Base-by-base conservation (phyloP, 2,888 invertebrate species). In the Pristionchus entomophagus region DNA sequence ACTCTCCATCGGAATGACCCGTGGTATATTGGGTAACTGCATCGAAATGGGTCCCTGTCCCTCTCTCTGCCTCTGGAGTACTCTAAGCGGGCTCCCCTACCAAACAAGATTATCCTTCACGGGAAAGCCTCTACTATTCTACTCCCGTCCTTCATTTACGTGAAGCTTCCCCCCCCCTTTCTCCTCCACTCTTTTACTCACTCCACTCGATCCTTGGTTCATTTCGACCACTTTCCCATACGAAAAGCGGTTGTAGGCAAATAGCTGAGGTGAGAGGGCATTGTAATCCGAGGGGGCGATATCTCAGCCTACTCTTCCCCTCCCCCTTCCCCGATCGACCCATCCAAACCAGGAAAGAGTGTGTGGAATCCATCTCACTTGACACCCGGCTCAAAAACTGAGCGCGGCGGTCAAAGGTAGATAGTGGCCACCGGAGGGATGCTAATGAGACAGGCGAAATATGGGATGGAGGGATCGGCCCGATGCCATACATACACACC, bases 381-480 rank as follows among this genome's bases (percentile, higher is more conserved):
- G 73, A 73, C 41, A 41, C 73, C 73, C 73, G 73, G 73, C 73
- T 19, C 65, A 73, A 73, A 73, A 73, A 45, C 73, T 12, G n/a
- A n/a, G 12, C 8, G 73, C 41, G 73, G 56, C 56, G 59, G 59
- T 19, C 38, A 59, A 82, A 56, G 56, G n/a, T n/a, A n/a, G n/a
- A n/a, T n/a, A 81, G 41, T 32, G 56, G 41, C 82, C 82, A 59
- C 59, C 56, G 82, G 38, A 38, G 82, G 19, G 82, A 82, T 82
- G 59, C 56, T 82, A 82, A 82, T 82, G 82, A 82, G 82, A 59
- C 38, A 80, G 45, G 49, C 32, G 78, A 51, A 53, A 51, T 51
- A 41, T 51, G 32, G 32, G 49, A 35, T 8, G 5, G 6, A 49
- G 3, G 35, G 35, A 6, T n/a, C 41, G 32, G 73, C 22, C 56